A percentile compares a stretch with the other conserved stretches of the same genome.
Conservation (phyloP, 2,797 vertebrate species). For the Nannoperca australis region DNA sequence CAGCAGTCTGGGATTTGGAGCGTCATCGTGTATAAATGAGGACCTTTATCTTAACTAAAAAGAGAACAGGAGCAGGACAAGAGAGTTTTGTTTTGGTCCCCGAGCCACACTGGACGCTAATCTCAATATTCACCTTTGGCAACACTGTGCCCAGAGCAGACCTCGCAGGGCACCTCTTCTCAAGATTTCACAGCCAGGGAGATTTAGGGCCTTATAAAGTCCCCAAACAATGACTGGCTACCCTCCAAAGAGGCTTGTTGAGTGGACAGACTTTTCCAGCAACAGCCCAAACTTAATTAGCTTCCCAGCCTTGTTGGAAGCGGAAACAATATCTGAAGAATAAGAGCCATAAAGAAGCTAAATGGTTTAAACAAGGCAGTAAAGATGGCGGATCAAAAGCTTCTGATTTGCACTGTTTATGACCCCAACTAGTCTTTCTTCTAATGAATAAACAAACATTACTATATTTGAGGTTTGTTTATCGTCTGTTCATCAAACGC, state of each 20-base stretch:
- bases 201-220: slow-evolving; percentile 44
- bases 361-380: slow-evolving; percentile 27
- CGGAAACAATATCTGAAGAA: slow-evolving; percentile 49
- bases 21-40: slow-evolving; percentile 23
- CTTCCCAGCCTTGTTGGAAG: slow-evolving; percentile 45
- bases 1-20: slow-evolving; percentile 36
- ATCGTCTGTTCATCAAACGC: background rate
- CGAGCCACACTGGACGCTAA: slow-evolving; percentile 19
- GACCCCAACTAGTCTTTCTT: slow-evolving; percentile 3
- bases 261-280: slow-evolving; percentile 58
- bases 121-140: slow-evolving; percentile 60
- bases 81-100: slow-evolving; percentile 2
- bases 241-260: slow-evolving; percentile 62
- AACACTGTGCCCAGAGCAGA: slow-evolving; percentile 21
- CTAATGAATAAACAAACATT: background rate
- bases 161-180: slow-evolving; percentile 37
- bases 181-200: slow-evolving; percentile 38
- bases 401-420: slow-evolving; percentile 4
- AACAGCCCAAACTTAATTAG: slow-evolving; percentile 64
- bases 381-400: slow-evolving; percentile 1
- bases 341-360: slow-evolving; percentile 35
- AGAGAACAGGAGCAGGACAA: background rate
- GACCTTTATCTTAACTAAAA: slow-evolving; percentile 43
- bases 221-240: slow-evolving; percentile 71
- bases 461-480: background rate